A percentile compares a stretch with the other conserved stretches of the same genome.
phyloP scores from a whole-genome alignment of 2,113 vertebrate genomes.

The Helogale parvula region DNA sequence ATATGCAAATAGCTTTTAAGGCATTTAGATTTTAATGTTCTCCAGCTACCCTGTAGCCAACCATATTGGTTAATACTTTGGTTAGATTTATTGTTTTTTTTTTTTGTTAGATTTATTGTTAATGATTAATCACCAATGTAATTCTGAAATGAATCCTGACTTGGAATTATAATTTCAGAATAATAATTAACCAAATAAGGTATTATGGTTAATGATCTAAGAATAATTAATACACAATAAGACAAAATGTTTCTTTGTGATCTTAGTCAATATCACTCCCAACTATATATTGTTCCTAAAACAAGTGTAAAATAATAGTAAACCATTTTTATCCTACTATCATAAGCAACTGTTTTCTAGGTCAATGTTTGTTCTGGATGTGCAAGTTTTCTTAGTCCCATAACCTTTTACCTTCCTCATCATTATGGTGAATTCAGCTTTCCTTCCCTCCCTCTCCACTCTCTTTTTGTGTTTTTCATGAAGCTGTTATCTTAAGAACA shows the following conservation, averaged over 20 bases:
- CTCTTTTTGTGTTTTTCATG: neutral
- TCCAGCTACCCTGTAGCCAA: neutral
- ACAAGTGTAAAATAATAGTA: neutral
- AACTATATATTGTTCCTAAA: neutral
- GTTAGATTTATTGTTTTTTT: neutral
- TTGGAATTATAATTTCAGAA: conserved; percentile 19
- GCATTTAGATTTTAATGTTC: conserved; percentile 32
- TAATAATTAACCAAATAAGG: neutral
- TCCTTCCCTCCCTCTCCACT: neutral
- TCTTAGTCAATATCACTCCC: neutral
- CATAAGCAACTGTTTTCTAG: neutral
- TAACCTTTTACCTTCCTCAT: neutral
- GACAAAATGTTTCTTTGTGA: neutral
- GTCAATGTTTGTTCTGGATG: neutral
- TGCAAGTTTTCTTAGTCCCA: neutral
- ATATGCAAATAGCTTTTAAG: conserved; percentile 35
- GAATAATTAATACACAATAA: neutral
- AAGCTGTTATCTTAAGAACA: neutral
- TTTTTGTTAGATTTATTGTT: neutral
- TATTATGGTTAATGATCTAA: neutral
- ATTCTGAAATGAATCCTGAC: conserved; percentile 28
- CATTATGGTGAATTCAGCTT: neutral
- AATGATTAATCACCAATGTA: neutral
- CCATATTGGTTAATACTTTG: neutral
- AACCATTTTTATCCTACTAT: neutral